These are phyloP conservation scores for Parazoanthus swiftii DNA, from an alignment of 92 coral and sea anemone species.

Conservation along the genomic window DNA sequence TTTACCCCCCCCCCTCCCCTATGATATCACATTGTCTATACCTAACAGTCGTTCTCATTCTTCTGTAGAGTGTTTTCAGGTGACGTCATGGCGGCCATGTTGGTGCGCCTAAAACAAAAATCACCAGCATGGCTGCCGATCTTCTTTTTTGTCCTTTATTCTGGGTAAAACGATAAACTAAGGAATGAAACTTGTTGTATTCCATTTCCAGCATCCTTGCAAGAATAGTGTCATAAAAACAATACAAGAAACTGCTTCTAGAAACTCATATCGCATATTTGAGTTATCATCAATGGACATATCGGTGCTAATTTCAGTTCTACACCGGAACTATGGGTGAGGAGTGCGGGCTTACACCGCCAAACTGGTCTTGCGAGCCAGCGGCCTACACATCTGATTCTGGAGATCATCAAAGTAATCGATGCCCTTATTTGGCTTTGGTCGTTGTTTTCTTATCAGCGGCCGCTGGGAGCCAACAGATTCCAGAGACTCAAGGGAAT, in stretches of 20 bases:
- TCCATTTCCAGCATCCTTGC: too few species aligned
- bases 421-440: not conserved
- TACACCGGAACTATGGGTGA: not conserved
- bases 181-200: too few species aligned
- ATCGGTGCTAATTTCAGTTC: not conserved
- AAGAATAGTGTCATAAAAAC: too few species aligned
- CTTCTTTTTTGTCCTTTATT: too few species aligned
- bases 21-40: too few species aligned
- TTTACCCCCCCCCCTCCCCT: too few species aligned
- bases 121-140: too few species aligned
- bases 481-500: constrained; percentile 5
- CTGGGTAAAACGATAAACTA: too few species aligned
- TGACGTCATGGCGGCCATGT: too few species aligned
- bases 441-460: not conserved
- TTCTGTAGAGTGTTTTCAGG: too few species aligned
- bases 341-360: not conserved
- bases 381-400: constrained; percentile 39
- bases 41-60: too few species aligned
- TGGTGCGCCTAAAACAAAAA: too few species aligned
- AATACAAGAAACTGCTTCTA: not conserved
- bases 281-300: not conserved
- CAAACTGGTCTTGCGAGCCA: constrained; percentile 33
- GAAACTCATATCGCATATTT: not conserved
- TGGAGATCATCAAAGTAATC: constrained; percentile 36
- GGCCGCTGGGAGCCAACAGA: constrained; percentile 31